Base-by-base conservation (phyloP, 1,140 invertebrate species). In the Saccostrea cuccullata region DNA sequence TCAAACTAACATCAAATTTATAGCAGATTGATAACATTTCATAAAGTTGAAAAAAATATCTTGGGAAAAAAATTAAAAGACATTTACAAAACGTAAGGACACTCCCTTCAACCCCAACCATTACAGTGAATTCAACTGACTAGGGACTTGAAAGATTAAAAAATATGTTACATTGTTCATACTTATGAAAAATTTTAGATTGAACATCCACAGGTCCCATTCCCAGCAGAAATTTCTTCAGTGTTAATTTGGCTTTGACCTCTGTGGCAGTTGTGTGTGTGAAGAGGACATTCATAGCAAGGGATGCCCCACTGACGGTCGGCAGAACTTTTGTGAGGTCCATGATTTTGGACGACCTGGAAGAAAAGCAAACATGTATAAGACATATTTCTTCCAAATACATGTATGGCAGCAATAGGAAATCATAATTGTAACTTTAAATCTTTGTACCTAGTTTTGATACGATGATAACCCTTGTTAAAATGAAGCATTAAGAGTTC, bases 281-380 rank as follows among this genome's bases (percentile, higher is more conserved):
- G 12, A 87, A 30, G 23, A 73, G 64, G 17, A 91, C 91, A 23
- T 89, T 90, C 89, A 91, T 89, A 67, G 90, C 90, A 9, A 91
- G 40, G 4, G 91, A 88, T 20, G 89, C 86, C 12, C 91, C 91
- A 58, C 88, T 87, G 47, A 89, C 70, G 2, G 90, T 90, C 8
- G 91, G 91, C n/a, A 91, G 47, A 6, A 90, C 84, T 30, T 90
- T 88, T 1, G 77, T 64, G 23, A 91, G 26, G 56, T 86, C 84
- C 11, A 90, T 15, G 17, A 89, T 55, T 47, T 90, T 88, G 23
- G 84, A 85, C 60, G 86, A 90, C 82, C 91, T 91, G 55, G n/a
- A 89, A 89, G n/a, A 47, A 83, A 40, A 36, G 26, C 17, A 83
- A 20, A 73, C 86, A 86, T 55, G 55, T 20, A 84, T 20, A 84